Conservation (phyloP, 2,113 vertebrate genomes). For the Mandrillus leucophaeus region DNA sequence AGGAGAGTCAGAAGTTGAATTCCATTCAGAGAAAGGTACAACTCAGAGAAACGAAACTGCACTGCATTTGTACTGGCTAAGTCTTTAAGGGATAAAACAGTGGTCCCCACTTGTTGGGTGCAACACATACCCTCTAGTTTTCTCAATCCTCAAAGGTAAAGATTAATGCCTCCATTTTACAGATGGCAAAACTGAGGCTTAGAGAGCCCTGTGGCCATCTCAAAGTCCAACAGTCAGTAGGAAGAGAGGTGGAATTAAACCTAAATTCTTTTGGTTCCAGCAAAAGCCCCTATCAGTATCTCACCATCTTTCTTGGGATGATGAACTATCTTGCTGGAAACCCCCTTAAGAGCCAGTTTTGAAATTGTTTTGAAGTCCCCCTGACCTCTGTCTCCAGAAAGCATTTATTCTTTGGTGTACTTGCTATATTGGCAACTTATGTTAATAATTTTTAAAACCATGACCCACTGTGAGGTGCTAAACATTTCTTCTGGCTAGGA, state of each 20-base stretch:
- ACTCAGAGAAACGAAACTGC: background rate
- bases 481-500: background rate
- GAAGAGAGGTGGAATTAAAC: background rate
- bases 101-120: background rate
- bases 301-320: background rate
- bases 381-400: background rate
- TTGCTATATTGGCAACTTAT: background rate
- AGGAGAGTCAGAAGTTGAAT: slow-evolving; percentile 64
- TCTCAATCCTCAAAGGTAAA: background rate
- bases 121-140: background rate
- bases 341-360: fast-evolving
- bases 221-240: background rate
- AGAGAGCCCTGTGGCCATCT: background rate
- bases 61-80: background rate
- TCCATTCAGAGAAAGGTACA: slow-evolving; percentile 55
- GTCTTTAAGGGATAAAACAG: background rate
- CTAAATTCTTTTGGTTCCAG: background rate
- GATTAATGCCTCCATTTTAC: background rate
- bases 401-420: background rate
- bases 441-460: background rate
- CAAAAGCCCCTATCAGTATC: background rate
- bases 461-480: fast-evolving
- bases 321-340: fast-evolving
- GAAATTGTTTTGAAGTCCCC: background rate
- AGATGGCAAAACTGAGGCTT: slow-evolving; percentile 18